Base-by-base conservation (phyloP, 2,113 vertebrate species). In the Dipodomys ordii region DNA sequence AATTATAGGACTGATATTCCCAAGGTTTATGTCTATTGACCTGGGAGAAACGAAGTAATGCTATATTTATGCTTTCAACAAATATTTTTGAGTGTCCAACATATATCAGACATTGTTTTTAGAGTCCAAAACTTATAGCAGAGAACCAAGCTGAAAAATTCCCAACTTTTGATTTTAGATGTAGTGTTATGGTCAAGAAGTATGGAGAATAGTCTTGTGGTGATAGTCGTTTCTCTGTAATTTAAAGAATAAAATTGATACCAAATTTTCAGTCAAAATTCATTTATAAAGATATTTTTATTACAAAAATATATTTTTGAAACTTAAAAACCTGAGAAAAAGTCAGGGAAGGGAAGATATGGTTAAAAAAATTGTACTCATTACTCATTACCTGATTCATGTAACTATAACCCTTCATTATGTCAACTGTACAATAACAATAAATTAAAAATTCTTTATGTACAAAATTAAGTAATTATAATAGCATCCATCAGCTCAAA, bases 361-460 rank as follows among this genome's bases (percentile, higher is more conserved):
- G 53, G 53, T 57, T 57, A 13, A 57, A 57, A 57, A 10, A 49
- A 39, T 39, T 39, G 5, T 39, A 39, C 39, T 39, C 39, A 39
- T 57, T 57, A 57, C 53, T 57, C 53, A 57, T 57, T 57, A 57
- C 53, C 16, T 57, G 53, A 57, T 57, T 16, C 15, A 18, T 57
- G 15, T 57, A 18, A 16, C 53, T 16, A 18, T 57, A 57, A 57
- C 53, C 15, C 53, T 16, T 57, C 15, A 15, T 16, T 57, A 57
- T 57, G 19, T 57, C 53, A 57, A 57, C 53, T 57, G 3, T 57
- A 57, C 53, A 16, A 57, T 57, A 18, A 74, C 28, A 28, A 35
- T 86, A 90, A 83, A 71, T 20, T 83, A 81, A 76, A 93, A 39
- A 78, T 60, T 2, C 49, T 27, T 79, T 79, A 46, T 87, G n/a